These are phyloP conservation scores for Eilema sororculum DNA, from an alignment of 2,888 invertebrate species.

Conservation along the genomic window DNA sequence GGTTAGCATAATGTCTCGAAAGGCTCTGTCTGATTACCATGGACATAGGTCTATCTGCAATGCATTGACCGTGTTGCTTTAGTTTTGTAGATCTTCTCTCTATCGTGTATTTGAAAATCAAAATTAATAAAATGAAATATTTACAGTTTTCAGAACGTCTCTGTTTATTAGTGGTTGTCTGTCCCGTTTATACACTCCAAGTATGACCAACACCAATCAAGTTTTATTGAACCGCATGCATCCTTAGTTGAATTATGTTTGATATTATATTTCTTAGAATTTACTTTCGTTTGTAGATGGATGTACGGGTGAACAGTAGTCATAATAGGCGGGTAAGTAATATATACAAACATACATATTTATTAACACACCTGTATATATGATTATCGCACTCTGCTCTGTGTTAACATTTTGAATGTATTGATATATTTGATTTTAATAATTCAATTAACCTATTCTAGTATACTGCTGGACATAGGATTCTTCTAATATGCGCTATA, in stretches of 20 bases:
- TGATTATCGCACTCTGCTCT: conserved; percentile 39
- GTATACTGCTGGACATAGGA: too few species aligned
- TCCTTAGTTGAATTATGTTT: conserved; percentile 60
- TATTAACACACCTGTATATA: conserved; percentile 57
- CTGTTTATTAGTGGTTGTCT: not conserved
- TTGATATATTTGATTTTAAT: not conserved
- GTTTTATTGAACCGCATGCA: conserved; percentile 46
- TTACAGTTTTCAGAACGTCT: not conserved
- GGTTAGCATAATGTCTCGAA: too few species aligned
- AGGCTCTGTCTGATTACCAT: too few species aligned
- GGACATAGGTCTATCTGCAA: too few species aligned
- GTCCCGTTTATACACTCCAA: conserved; percentile 12
- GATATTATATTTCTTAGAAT: conserved; percentile 74
- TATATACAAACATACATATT: conserved; percentile 66
- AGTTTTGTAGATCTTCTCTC: not conserved
- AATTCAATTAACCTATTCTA: too few species aligned
- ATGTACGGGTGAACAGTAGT: conserved; percentile 87
- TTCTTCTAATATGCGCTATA: too few species aligned
- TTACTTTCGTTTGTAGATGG: conserved; percentile 87
- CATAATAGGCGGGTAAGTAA: conserved; percentile 87
- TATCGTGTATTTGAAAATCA: not conserved
- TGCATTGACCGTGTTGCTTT: not conserved
- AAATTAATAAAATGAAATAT: not conserved
- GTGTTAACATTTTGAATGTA: conserved; percentile 46
- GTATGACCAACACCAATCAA: conserved; percentile 4